Evolutionary conservation across 2,797 vertebrate species (phyloP).

Genomic region (Rhinogobio ventralis): DNA sequence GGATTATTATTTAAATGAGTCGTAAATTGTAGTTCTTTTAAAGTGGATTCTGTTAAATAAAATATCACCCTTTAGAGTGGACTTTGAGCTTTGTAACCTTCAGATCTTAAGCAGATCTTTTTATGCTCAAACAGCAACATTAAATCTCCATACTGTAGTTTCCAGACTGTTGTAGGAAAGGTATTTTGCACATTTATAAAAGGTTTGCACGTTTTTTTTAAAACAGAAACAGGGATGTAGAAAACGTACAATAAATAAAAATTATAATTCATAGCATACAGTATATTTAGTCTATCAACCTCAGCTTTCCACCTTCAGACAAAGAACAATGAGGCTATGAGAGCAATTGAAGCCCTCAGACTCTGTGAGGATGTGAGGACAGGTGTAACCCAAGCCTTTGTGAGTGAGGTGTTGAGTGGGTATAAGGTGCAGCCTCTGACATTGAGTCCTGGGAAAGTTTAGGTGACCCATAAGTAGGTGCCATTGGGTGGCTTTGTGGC

Average conservation of each 20-base stretch:
- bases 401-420: conserved; percentile 74
- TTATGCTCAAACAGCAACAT: too few species aligned
- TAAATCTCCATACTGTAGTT: not conserved
- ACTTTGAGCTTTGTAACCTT: too few species aligned
- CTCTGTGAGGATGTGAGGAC: conserved; percentile 69
- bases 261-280: conserved; percentile 3
- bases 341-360: conserved; percentile 30
- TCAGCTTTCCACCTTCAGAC: conserved; percentile 28
- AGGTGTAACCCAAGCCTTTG: conserved; percentile 72
- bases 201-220: not conserved
- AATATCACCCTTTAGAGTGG: too few species aligned
- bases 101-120: too few species aligned
- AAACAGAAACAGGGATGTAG: not conserved
- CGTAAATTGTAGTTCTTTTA: too few species aligned
- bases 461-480: conserved; percentile 67
- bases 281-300: conserved; percentile 21
- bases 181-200: not conserved
- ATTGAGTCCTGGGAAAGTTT: conserved; percentile 77
- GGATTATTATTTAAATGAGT: too few species aligned
- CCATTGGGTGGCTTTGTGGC: conserved; percentile 46
- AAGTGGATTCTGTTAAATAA: too few species aligned
- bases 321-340: conserved; percentile 46
- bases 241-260: not conserved
- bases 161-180: not conserved
- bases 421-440: conserved; percentile 69